A percentile compares a stretch with the other conserved stretches of the same genome.
Evolutionary conservation across 2,888 invertebrate genomes (phyloP).

Genomic region (Therioaphis trifolii): DNA sequence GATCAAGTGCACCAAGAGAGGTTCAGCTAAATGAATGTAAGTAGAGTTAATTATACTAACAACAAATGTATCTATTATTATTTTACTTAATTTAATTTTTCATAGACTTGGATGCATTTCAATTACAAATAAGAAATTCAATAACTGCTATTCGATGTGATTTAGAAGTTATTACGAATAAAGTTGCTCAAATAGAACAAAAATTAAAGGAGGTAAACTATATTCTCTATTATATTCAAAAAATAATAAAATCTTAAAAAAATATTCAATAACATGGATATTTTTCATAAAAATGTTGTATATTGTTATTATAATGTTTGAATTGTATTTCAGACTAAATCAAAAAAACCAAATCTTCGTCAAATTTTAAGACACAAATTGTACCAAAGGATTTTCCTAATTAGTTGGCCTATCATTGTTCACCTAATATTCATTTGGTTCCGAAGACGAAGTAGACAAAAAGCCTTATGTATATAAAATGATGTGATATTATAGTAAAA

Average conservation of each 20-base stretch:
- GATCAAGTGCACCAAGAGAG: background rate
- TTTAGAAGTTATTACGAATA: conserved; percentile 4
- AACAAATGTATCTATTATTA: background rate
- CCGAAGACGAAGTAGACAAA: conserved; percentile 40
- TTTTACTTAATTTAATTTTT: conserved; percentile 1
- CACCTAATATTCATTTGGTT: conserved; percentile 63
- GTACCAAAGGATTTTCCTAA: conserved; percentile 55
- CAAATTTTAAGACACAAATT: background rate
- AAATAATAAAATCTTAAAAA: conserved; percentile 8
- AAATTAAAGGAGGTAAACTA: conserved; percentile 50
- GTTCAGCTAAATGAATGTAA: conserved; percentile 6
- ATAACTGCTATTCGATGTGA: conserved; percentile 20
- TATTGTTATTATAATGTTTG: background rate
- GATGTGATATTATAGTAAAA: conserved; percentile 27
- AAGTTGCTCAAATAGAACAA: conserved; percentile 30
- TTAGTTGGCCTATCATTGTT: conserved; percentile 61
- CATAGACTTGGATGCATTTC: conserved; percentile 23
- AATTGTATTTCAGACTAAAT: conserved; percentile 18
- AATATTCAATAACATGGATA: conserved; percentile 6
- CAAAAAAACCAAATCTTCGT: background rate
- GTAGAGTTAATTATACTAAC: background rate
- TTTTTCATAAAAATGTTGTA: background rate
- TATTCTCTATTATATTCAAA: no score
- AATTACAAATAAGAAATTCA: conserved; percentile 42
- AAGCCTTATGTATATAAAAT: background rate